Conservation (phyloP, 2,113 vertebrate species). For the Mionectes macconnelli region DNA sequence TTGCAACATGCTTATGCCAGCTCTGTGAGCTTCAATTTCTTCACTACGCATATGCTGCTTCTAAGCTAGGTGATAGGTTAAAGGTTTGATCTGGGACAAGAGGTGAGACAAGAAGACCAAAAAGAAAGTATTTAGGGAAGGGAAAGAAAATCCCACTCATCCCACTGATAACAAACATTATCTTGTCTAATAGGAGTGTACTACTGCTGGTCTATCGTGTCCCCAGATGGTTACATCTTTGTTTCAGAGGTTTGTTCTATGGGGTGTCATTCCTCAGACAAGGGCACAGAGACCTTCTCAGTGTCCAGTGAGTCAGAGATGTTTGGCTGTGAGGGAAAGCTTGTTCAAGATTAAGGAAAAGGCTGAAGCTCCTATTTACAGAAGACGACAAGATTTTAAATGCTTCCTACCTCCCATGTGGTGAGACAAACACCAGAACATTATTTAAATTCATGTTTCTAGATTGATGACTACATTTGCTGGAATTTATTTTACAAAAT, state of each 20-base stretch:
- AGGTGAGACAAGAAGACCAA: not conserved
- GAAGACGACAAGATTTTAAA: not conserved
- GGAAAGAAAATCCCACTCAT: not conserved
- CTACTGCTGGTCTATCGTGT: not conserved
- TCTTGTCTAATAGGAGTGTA: not conserved
- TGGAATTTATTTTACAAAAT: not conserved
- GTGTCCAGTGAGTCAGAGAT: not conserved
- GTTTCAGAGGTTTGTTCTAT: not conserved
- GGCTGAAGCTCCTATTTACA: not conserved
- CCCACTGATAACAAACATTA: not conserved
- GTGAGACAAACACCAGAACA: not conserved
- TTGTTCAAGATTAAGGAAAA: not conserved
- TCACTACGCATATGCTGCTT: not conserved
- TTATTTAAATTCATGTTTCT: not conserved
- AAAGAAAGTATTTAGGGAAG: not conserved
- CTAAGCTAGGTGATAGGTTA: not conserved
- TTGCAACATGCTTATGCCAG: not conserved
- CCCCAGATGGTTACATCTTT: not conserved
- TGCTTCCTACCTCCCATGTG: not conserved
- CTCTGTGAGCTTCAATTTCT: not conserved
- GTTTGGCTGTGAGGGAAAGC: not conserved
- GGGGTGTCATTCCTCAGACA: not conserved
- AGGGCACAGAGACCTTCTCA: accelerated
- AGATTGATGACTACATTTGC: not conserved
- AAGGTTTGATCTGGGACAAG: not conserved